These are phyloP conservation scores for Botia almorhae DNA, from an alignment of 2,797 vertebrate species.

Conservation along the genomic window DNA sequence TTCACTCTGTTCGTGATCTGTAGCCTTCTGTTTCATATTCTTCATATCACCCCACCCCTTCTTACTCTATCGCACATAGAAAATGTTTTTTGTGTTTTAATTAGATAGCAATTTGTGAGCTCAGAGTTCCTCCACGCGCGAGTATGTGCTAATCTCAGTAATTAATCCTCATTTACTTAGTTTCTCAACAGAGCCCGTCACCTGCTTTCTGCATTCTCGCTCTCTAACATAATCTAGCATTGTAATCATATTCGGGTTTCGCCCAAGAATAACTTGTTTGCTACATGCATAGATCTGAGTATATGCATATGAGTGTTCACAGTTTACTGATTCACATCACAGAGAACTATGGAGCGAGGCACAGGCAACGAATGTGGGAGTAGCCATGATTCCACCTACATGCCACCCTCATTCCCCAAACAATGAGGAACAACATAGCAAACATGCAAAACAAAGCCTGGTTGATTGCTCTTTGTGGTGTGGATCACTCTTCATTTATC, in stretches of 20 bases:
- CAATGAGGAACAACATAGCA: constrained; percentile 45
- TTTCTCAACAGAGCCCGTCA: constrained; percentile 27
- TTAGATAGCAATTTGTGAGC: constrained; percentile 47
- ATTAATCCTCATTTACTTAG: constrained; percentile 59
- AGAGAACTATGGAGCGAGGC: neutral
- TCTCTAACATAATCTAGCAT: constrained; percentile 36
- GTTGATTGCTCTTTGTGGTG: constrained; percentile 48
- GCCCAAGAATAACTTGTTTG: constrained; percentile 37
- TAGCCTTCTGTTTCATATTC: constrained; percentile 8
- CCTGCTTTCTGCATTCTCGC: constrained; percentile 23
- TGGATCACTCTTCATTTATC: constrained; percentile 17
- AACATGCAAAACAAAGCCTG: constrained; percentile 32
- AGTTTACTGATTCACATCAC: neutral
- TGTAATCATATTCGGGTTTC: constrained; percentile 42
- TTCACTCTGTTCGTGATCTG: constrained; percentile 21
- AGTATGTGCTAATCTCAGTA: constrained; percentile 52
- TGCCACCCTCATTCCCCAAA: constrained; percentile 37
- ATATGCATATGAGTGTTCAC: neutral
- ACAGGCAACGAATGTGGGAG: neutral
- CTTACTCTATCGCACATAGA: neutral
- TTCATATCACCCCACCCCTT: neutral
- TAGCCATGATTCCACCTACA: constrained; percentile 5
- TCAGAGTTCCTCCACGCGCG: constrained; percentile 38
- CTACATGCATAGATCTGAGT: constrained; percentile 18
- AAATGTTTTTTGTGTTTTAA: constrained; percentile 44